phyloP scores from a whole-genome alignment of 2,888 invertebrate species.

The Lasioglossum leucozonium region DNA sequence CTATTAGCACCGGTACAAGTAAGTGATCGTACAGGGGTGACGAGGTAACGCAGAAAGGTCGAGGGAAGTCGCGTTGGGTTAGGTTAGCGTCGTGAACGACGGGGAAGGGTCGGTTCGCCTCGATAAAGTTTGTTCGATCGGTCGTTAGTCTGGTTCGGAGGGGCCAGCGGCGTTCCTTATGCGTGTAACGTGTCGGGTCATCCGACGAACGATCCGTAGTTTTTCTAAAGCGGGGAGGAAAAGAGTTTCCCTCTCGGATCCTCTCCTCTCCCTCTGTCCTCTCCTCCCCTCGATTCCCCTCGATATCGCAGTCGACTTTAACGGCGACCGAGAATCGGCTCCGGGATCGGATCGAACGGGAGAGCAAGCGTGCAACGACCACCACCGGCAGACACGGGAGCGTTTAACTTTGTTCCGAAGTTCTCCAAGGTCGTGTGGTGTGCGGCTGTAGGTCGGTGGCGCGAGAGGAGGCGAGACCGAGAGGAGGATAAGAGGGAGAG shows the following conservation, averaged over 20 bases:
- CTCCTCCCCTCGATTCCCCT: neutral
- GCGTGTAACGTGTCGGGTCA: neutral
- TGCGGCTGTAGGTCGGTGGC: conserved; percentile 77
- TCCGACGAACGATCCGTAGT: conserved; percentile 8
- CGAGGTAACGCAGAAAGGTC: conserved; percentile 56
- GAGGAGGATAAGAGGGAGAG: conserved; percentile 60
- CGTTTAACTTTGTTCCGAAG: conserved; percentile 84
- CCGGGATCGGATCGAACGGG: conserved; percentile 16
- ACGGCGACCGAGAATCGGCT: conserved; percentile 37
- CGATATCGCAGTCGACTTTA: conserved; percentile 37
- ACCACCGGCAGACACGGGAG: conserved; percentile 64
- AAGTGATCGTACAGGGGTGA: neutral
- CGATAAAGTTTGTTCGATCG: conserved; percentile 81
- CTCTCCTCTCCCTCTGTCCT: neutral
- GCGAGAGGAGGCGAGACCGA: conserved; percentile 59
- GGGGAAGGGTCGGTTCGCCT: conserved; percentile 71
- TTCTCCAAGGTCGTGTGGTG: conserved; percentile 79
- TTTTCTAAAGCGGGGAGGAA: neutral
- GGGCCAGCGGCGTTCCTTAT: conserved; percentile 23
- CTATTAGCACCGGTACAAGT: neutral
- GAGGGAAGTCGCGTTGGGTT: conserved; percentile 73
- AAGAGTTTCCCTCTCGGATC: conserved; percentile 12
- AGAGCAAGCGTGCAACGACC: conserved; percentile 48
- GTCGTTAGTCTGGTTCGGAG: conserved; percentile 72
- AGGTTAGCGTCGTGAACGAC: conserved; percentile 74